Evolutionary conservation across 2,888 invertebrate genomes (phyloP), one percentile per base, ranked within the genome.

Genomic region (Acleris cristana): DNA sequence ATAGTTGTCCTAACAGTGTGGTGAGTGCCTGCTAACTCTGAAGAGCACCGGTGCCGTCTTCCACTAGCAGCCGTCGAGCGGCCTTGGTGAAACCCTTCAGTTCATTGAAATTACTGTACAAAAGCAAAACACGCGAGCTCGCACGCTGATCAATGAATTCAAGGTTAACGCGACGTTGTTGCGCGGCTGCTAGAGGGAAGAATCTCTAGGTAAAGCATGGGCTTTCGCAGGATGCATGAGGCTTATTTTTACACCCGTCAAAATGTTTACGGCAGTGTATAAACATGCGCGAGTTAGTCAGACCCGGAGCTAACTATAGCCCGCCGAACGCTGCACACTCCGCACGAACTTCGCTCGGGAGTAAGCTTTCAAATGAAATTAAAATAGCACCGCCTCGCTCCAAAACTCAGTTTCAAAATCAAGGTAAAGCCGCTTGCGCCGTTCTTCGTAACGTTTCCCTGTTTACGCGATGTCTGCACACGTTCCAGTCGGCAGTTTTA

Each of bases 331-430:
- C 84, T 81, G 75, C 75, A 80, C 81, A 81, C 82, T 84, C 77
- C 82, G 87, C 85, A 82, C 92, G 87, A 89, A 90, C 89, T 90
- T 89, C 91, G 80, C 87, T 81, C 82, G 80, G 83, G 85, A 89
- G 81, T 81, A 85, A 79, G 84, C 88, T 89, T 88, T 87, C 84
- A 76, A 81, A 80, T 82, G 77, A 86, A 88, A 84, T 91, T 83
- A 92, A 92, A 92, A 92, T 92, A 92, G 91, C 90, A 81, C 85
- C 78, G 81, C 76, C 85, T 81, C 82, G 81, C 79, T 77, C 82
- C 84, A 83, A 88, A 87, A 86, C 81, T 84, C 87, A 85, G 79
- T 85, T 90, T 92, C 91, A 92, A 92, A 92, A 92, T 92, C 92
- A 92, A 92, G 92, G 92, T 92, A 90, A 92, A 82, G 86, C 78